phyloP scores from a whole-genome alignment of 2,888 invertebrate species.

The Oeneis ivallda region DNA sequence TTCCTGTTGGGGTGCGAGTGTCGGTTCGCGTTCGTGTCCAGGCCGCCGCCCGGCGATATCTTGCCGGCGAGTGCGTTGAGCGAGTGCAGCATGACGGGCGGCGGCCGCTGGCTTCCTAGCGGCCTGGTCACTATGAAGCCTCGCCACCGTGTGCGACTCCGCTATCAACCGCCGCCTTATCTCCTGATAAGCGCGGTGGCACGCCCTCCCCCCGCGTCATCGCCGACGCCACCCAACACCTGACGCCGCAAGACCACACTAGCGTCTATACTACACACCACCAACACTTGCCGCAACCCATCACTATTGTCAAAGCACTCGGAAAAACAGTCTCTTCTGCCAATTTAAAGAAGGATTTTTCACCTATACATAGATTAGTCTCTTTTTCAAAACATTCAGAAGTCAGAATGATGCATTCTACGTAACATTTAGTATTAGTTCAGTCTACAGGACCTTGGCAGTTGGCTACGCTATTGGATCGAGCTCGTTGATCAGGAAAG shows the following conservation, averaged over 20 bases:
- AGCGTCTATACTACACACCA: not conserved
- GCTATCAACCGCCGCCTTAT: constrained; percentile 72
- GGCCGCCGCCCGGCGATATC: constrained; percentile 90
- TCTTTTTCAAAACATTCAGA: not conserved
- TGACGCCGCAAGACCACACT: constrained; percentile 12
- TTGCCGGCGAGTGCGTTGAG: constrained; percentile 94
- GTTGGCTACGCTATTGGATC: not conserved
- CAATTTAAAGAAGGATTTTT: not conserved
- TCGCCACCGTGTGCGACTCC: constrained; percentile 66
- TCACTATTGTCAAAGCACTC: not conserved
- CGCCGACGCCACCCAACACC: constrained; percentile 75
- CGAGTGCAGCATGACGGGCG: constrained; percentile 90
- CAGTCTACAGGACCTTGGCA: not conserved
- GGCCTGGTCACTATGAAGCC: constrained; percentile 76
- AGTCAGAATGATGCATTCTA: not conserved
- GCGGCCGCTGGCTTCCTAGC: constrained; percentile 73
- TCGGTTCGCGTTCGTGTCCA: constrained; percentile 87
- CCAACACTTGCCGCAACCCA: not conserved
- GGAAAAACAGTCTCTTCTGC: not conserved
- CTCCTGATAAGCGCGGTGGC: constrained; percentile 80
- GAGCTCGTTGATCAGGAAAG: not conserved
- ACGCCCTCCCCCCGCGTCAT: constrained; percentile 77
- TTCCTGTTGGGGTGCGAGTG: constrained; percentile 79
- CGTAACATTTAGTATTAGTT: no score
- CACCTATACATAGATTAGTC: not conserved